Evolutionary conservation across 2,797 vertebrate species (phyloP).

Genomic region (Gymnoscopelus braueri): DNA sequence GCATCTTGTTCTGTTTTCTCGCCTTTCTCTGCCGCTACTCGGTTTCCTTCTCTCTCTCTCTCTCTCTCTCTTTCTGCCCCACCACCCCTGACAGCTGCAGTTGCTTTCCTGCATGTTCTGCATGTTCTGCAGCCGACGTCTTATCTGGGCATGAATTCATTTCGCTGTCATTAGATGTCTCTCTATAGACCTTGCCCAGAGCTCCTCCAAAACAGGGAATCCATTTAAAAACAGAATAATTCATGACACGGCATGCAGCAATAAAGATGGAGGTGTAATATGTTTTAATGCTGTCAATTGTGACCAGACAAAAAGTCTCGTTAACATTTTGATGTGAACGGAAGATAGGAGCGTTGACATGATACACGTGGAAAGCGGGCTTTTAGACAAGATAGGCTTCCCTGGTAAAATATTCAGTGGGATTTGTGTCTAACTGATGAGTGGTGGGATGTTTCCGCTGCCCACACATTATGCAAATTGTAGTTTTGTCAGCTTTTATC

Average conservation of each 20-base stretch:
- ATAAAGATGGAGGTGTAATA: constrained; percentile 62
- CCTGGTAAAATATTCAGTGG: constrained; percentile 48
- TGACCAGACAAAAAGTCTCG: constrained; percentile 71
- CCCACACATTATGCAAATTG: constrained; percentile 60
- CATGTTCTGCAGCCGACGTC: constrained; percentile 69
- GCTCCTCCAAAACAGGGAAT: constrained; percentile 63
- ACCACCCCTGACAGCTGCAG: constrained; percentile 70
- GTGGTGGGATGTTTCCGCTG: constrained; percentile 58
- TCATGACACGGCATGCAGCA: constrained; percentile 59
- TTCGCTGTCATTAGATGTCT: constrained; percentile 76
- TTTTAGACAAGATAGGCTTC: constrained; percentile 68
- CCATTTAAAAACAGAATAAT: constrained; percentile 73
- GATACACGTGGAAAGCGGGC: constrained; percentile 55
- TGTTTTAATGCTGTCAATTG: constrained; percentile 69
- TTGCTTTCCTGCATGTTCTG: constrained; percentile 68
- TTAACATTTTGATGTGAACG: constrained; percentile 56
- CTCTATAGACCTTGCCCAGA: constrained; percentile 67
- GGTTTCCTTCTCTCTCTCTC: constrained; percentile 2
- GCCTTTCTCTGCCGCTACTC: constrained; percentile 8
- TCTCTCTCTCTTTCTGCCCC: constrained; percentile 18
- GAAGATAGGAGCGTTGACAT: constrained; percentile 52
- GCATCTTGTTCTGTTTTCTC: constrained; percentile 17
- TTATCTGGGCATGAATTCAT: constrained; percentile 73
- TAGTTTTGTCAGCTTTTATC: constrained; percentile 50
- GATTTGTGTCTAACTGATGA: constrained; percentile 61